Conservation (phyloP, 1,140 invertebrate genomes). For the Euglossa dilemma region DNA sequence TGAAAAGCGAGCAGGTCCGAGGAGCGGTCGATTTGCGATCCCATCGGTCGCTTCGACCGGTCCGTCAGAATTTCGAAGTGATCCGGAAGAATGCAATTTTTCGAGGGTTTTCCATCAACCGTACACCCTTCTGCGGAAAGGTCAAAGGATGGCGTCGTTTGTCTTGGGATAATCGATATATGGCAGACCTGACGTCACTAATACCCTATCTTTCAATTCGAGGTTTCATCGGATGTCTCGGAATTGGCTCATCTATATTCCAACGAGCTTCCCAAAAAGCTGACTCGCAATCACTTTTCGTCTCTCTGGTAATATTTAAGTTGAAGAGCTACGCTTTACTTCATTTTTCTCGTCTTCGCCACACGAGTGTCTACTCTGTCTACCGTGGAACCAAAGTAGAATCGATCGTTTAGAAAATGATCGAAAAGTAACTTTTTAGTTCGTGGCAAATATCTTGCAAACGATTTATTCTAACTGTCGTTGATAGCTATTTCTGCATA, state of each 20-base stretch:
- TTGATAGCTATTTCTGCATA: too few relatives aligned
- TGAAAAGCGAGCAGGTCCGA: background rate
- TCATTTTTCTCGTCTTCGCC: too few relatives aligned
- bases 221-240: background rate
- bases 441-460: too few relatives aligned
- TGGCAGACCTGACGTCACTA: background rate
- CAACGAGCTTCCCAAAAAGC: background rate
- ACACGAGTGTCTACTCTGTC: too few relatives aligned
- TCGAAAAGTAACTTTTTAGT: too few relatives aligned
- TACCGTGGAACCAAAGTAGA: too few relatives aligned
- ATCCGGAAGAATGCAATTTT: slow-evolving; percentile 13
- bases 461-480: too few relatives aligned
- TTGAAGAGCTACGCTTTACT: too few relatives aligned
- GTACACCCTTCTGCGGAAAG: background rate
- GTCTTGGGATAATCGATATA: background rate
- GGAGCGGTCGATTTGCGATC: background rate
- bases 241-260: slow-evolving; percentile 1
- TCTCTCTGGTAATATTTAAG: background rate
- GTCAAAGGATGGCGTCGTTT: slow-evolving; percentile 11
- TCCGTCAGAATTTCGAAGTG: slow-evolving; percentile 4
- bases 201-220: background rate
- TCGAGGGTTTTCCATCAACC: background rate
- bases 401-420: too few relatives aligned
- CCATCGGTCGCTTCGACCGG: background rate
- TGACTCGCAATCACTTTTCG: background rate